Base-by-base conservation (phyloP, 2,888 invertebrate species). In the Bruchidius siliquastri region DNA sequence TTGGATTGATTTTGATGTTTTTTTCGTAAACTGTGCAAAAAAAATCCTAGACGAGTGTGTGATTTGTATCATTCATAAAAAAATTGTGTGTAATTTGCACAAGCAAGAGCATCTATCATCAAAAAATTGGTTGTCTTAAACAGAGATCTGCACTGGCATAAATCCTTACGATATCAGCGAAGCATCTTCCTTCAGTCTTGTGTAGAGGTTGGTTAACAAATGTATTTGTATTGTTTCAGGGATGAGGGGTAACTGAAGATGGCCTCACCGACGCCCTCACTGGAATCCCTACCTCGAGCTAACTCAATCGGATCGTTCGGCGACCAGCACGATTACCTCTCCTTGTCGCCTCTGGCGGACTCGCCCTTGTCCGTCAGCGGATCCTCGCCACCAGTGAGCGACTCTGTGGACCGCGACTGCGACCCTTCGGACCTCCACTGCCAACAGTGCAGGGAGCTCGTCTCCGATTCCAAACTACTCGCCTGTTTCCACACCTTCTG, bases 181-280 rank as follows among this genome's bases (percentile, higher is more conserved):
- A n/a, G n/a, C n/a, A n/a, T n/a, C n/a, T n/a, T 2, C 26, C 26
- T 26, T 26, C 26, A 26, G n/a, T n/a, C n/a, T n/a, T n/a, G n/a
- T n/a, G n/a, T 26, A 26, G 2, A 26, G 8, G 26, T 26, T 26
- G 2, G 3, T 26, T 26, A 26, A 26, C 26, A 26, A 8, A 8
- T 49, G 18, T 13, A 13, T 83, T 83, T 86, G 83, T 84, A 80
- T 88, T 88, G 87, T 92, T 91, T 67, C 91, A 93, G 93, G 93
- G 92, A 93, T 93, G 93, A 92, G 91, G 93, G 92, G 92, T 92
- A 92, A 92, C 90, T 93, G 92, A 94, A 94, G 91, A 95, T 96
- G 96, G 96, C 95, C 91, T 95, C 96, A 89, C 91, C 91, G 85
- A 95, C 96, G 89, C 95, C 95, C 89, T 96, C 96, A 88, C 90